Evolutionary conservation across 2,113 vertebrate genomes (phyloP).

Genomic region (Ciconia stormi): DNA sequence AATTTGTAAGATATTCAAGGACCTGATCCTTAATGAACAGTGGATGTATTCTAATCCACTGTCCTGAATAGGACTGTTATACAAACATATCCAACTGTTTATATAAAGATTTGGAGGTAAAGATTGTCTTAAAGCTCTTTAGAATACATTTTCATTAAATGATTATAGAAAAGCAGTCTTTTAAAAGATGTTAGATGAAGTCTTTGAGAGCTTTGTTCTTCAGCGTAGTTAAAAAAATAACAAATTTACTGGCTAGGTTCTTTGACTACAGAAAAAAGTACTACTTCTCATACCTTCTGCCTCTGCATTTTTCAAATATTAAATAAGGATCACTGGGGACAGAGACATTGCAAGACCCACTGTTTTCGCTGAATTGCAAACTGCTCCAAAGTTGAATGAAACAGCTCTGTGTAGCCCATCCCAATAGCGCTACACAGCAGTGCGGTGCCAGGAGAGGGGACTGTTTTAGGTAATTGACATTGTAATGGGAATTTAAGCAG

Average conservation of each 20-base stretch:
- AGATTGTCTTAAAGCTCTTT: not conserved
- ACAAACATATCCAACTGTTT: not conserved
- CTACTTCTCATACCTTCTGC: not conserved
- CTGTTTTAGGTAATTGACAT: not conserved
- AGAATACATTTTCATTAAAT: not conserved
- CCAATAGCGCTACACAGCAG: not conserved
- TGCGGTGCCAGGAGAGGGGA: not conserved
- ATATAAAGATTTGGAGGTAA: not conserved
- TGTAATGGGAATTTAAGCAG: not conserved
- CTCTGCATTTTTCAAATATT: not conserved
- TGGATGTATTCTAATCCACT: not conserved
- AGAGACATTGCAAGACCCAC: not conserved
- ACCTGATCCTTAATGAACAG: not conserved
- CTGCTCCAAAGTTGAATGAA: not conserved
- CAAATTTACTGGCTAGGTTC: not conserved
- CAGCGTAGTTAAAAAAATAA: not conserved
- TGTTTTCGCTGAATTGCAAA: not conserved
- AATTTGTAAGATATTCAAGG: not conserved
- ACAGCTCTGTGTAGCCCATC: not conserved
- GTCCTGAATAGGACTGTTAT: not conserved
- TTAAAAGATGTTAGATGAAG: not conserved
- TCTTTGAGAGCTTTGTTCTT: not conserved
- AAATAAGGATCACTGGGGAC: not conserved
- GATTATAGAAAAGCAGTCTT: not conserved
- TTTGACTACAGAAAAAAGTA: not conserved